Base-by-base conservation (phyloP, 2,797 vertebrate species). In the Takifugu rubripes region DNA sequence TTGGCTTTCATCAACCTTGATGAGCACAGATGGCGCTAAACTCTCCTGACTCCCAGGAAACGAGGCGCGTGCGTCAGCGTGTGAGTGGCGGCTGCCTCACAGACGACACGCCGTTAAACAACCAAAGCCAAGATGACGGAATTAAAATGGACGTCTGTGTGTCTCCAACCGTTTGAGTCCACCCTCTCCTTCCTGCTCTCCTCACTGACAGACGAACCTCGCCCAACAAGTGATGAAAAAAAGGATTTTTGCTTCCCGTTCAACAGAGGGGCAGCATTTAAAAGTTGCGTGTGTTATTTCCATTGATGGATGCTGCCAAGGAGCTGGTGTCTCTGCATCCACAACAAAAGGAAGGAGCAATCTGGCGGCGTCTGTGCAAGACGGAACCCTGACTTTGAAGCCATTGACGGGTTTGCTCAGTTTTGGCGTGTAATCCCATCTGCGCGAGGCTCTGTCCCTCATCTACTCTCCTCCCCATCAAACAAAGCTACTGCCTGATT, bases 311-410 rank as follows among this genome's bases (percentile, higher is more conserved):
- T 63, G 63, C 66, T 71, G 70, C 21, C 21, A 21, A 80, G 54
- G 68, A 59, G 58, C 59, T 70, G 66, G 46, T 66, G 63, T 75
- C 61, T 77, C 31, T 33, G 10, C 53, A 72, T 50, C 73, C 60
- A 70, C 60, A 61, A 65, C 66, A 75, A 84, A 74, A 77, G 68
- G 64, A 66, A 65, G 75, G 56, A 21, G 45, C 50, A 4, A 64
- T 71, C 49, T 64, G 54, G 27, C 54, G 60, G 72, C 65, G 50
- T 68, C 64, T 63, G 61, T 66, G 68, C 74, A 74, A 84, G 81
- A 82, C 78, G 82, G 78, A 83, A 78, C 67, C 44, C 60, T 42
- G 67, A 79, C 82, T 85, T 84, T 73, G 84, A 75, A 79, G 79
- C 56, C 50, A 84, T 77, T 81, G 81, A 86, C 77, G 77, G 58